Conservation (phyloP, 2,113 vertebrate genomes). For the Capricornis sumatraensis region DNA sequence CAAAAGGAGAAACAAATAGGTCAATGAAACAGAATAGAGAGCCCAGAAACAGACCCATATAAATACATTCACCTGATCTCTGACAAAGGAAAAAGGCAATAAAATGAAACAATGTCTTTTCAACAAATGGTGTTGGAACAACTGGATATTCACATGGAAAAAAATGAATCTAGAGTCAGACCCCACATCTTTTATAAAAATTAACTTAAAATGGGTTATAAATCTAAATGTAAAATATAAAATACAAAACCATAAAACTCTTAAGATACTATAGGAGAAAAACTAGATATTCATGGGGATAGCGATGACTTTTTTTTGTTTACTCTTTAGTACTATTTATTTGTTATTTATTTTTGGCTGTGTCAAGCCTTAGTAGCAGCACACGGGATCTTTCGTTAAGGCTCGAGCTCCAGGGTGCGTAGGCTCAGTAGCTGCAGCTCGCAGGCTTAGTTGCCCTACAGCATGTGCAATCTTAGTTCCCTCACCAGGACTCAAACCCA, state of each 20-base stretch:
- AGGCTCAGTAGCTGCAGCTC: not conserved
- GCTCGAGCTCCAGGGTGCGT: not conserved
- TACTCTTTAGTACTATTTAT: not conserved
- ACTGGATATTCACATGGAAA: not conserved
- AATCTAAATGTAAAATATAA: not conserved
- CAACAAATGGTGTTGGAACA: not conserved
- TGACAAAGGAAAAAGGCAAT: not conserved
- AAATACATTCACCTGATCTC: not conserved
- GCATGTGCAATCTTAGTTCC: not conserved
- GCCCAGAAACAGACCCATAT: not conserved
- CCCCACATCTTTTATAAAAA: not conserved
- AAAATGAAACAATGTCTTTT: not conserved
- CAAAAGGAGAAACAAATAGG: not conserved
- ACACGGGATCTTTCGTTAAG: not conserved
- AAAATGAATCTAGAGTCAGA: not conserved
- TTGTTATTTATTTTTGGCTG: not conserved
- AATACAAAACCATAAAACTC: not conserved
- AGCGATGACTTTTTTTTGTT: not conserved
- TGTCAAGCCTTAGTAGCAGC: not conserved
- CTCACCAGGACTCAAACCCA: not conserved
- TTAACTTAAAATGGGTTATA: not conserved
- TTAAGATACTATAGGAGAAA: not conserved
- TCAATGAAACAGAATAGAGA: not conserved
- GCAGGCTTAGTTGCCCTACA: not conserved
- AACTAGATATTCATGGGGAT: not conserved